Evolutionary conservation across 2,888 invertebrate genomes (phyloP).

Genomic region (Macrosiphum euphorbiae): DNA sequence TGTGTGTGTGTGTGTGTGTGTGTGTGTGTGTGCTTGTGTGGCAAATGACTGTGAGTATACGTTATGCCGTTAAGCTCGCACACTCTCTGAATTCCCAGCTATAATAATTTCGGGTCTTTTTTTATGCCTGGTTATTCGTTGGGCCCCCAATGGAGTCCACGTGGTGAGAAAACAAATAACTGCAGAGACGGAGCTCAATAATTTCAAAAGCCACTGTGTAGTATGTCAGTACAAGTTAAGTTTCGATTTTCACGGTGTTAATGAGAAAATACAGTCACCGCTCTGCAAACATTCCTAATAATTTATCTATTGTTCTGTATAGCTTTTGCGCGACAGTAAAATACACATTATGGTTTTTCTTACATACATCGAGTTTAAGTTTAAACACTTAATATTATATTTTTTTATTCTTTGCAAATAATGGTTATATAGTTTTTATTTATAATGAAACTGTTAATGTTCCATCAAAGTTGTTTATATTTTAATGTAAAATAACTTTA

Average conservation of each 20-base stretch:
- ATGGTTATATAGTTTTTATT: neutral
- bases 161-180: conserved; percentile 26
- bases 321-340: neutral
- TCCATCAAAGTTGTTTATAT: neutral
- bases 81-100: conserved; percentile 20
- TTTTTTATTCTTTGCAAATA: neutral
- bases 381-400: neutral
- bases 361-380: neutral
- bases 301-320: neutral
- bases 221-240: neutral
- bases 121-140: conserved; percentile 24
- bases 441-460: neutral
- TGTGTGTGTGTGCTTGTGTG: neutral
- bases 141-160: neutral
- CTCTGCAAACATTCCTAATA: neutral
- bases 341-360: neutral
- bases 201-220: neutral
- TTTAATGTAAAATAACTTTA: neutral
- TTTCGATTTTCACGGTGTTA: neutral
- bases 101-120: conserved; percentile 44
- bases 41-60: neutral
- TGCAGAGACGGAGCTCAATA: neutral
- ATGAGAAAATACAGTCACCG: neutral
- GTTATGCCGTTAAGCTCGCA: neutral
- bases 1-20: neutral